Percentiles rank a stretch among this genome's conserved stretches.
Evolutionary conservation across 2,797 vertebrate genomes (phyloP).

Genomic region (Selene dorsalis): DNA sequence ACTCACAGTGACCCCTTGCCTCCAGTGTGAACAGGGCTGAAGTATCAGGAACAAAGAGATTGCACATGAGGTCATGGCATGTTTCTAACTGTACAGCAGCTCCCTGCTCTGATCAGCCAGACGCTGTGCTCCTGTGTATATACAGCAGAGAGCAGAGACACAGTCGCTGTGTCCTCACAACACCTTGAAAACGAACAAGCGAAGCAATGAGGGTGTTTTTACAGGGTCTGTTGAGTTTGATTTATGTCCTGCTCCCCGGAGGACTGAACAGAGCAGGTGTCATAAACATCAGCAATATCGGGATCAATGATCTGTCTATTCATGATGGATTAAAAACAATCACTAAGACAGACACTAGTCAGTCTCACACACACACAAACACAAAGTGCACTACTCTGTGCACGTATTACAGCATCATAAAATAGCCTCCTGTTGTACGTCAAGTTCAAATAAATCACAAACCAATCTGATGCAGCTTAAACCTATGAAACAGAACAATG

Average conservation of each 20-base stretch:
- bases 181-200: slow-evolving; percentile 31
- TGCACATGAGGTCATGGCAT: slow-evolving; percentile 53
- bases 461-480: background rate
- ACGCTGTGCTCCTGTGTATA: slow-evolving; percentile 29
- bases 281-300: slow-evolving; percentile 23
- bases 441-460: slow-evolving; percentile 9
- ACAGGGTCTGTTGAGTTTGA: slow-evolving; percentile 52
- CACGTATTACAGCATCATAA: slow-evolving; percentile 9
- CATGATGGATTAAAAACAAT: slow-evolving; percentile 18
- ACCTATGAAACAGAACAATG: background rate
- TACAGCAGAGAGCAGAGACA: slow-evolving; percentile 27
- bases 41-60: slow-evolving; percentile 45
- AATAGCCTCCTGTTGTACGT: background rate
- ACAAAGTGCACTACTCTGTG: background rate
- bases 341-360: slow-evolving; percentile 5
- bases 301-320: slow-evolving; percentile 35
- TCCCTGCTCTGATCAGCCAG: slow-evolving; percentile 35
- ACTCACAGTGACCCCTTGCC: slow-evolving; percentile 55
- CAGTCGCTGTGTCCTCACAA: slow-evolving; percentile 23
- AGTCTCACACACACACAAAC: background rate
- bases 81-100: slow-evolving; percentile 47
- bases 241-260: slow-evolving; percentile 28
- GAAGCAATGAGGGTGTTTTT: slow-evolving; percentile 35
- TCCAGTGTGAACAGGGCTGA: slow-evolving; percentile 36
- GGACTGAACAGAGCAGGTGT: slow-evolving; percentile 21